Conservation (phyloP, 2,797 vertebrate genomes). For the Acomys russatus region DNA sequence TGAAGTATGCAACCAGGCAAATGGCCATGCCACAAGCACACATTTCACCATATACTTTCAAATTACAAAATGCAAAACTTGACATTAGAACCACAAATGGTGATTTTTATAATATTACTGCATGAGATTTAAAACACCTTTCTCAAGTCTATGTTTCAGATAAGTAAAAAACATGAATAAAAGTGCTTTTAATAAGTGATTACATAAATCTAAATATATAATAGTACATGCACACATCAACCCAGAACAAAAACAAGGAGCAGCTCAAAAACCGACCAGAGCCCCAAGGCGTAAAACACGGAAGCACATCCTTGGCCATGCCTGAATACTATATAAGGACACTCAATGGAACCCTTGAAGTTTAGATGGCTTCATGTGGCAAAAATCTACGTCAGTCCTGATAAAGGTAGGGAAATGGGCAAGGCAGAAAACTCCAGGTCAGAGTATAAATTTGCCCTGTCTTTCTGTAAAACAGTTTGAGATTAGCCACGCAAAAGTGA, state of each 20-base stretch:
- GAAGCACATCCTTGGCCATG: background rate
- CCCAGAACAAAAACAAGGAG: background rate
- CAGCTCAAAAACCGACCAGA: background rate
- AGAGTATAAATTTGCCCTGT: background rate
- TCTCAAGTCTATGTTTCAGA: slow-evolving; percentile 45
- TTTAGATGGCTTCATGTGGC: slow-evolving; percentile 14
- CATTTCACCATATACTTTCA: background rate
- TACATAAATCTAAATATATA: slow-evolving; percentile 14
- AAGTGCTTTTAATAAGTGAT: slow-evolving; percentile 30
- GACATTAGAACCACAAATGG: slow-evolving; percentile 23
- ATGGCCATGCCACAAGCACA: background rate
- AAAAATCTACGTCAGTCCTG: slow-evolving; percentile 34
- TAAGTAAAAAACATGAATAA: slow-evolving; percentile 35
- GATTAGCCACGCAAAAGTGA: background rate
- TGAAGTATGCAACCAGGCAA: slow-evolving; percentile 3
- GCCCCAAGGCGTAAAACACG: background rate
- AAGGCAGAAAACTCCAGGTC: slow-evolving; percentile 23
- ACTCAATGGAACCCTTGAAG: background rate
- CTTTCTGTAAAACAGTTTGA: slow-evolving; percentile 29
- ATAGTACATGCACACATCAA: background rate
- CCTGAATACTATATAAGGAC: slow-evolving; percentile 1
- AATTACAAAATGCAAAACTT: slow-evolving; percentile 28
- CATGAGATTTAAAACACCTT: background rate
- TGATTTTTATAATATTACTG: background rate
- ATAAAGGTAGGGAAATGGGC: slow-evolving; percentile 20